Percentiles rank a stretch among this genome's conserved stretches.
Conservation (phyloP, 1,140 invertebrate species). For the Drosophila tristis region DNA sequence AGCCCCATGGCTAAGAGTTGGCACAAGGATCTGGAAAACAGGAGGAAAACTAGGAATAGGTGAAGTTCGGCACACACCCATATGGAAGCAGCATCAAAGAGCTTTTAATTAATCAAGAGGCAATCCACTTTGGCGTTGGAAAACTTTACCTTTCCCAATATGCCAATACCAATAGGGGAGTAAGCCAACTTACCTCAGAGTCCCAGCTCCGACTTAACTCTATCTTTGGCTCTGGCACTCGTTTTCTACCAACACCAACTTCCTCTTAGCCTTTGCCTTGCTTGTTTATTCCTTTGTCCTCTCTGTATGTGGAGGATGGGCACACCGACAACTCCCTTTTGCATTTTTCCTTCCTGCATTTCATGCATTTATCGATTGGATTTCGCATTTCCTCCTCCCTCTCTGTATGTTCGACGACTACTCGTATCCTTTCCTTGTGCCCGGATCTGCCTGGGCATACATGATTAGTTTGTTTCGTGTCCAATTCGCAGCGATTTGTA, state of each 20-base stretch:
- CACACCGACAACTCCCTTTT: neutral
- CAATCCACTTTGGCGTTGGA: constrained; percentile 70
- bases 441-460: neutral
- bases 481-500: constrained; percentile 18
- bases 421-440: no score
- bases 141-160: constrained; percentile 63
- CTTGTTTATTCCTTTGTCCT: constrained; percentile 12
- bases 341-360: neutral
- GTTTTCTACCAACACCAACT: neutral
- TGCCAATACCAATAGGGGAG: constrained; percentile 62
- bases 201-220: neutral
- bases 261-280: constrained; percentile 1
- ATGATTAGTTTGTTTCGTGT: constrained; percentile 12
- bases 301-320: neutral
- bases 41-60: constrained; percentile 1
- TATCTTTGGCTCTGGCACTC: neutral
- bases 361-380: constrained; percentile 38
- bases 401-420: neutral
- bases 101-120: constrained; percentile 79
- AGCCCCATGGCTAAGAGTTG: constrained; percentile 1
- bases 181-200: constrained; percentile 22
- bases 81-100: constrained; percentile 21
- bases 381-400: neutral
- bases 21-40: neutral
- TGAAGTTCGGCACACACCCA: constrained; percentile 16